These are phyloP conservation scores for Edolisoma coerulescens DNA, from an alignment of 2,113 vertebrate species.

Conservation along the genomic window DNA sequence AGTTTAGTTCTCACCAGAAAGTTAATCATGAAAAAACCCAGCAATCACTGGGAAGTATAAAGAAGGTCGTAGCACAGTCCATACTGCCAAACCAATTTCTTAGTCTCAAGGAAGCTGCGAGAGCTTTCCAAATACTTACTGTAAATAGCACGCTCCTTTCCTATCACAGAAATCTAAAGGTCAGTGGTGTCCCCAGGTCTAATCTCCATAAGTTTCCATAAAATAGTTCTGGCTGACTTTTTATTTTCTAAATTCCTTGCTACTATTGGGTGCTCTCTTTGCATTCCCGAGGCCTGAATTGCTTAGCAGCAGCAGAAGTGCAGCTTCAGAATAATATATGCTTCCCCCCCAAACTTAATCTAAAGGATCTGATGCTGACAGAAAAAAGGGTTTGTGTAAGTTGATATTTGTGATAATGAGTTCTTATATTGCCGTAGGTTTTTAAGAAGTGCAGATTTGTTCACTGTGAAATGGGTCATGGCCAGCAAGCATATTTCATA, in stretches of 20 bases:
- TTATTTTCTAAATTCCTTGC: background rate
- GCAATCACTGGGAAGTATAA: background rate
- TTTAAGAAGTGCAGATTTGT: background rate
- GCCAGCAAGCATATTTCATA: background rate
- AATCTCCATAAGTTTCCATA: background rate
- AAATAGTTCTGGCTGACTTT: background rate
- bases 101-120: background rate
- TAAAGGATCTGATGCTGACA: background rate
- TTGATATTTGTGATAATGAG: background rate
- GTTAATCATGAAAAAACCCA: background rate
- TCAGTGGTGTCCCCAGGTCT: background rate
- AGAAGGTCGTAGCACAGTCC: background rate
- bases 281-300: background rate
- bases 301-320: background rate
- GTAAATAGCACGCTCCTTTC: background rate
- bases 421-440: background rate
- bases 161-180: background rate
- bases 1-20: background rate
- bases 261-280: background rate
- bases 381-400: background rate
- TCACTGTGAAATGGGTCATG: background rate
- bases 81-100: background rate
- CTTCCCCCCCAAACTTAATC: background rate
- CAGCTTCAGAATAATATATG: background rate
- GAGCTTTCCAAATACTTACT: constrained; percentile 3